Base-by-base conservation (phyloP, 2,888 invertebrate genomes). In the Acleris holmiana region DNA sequence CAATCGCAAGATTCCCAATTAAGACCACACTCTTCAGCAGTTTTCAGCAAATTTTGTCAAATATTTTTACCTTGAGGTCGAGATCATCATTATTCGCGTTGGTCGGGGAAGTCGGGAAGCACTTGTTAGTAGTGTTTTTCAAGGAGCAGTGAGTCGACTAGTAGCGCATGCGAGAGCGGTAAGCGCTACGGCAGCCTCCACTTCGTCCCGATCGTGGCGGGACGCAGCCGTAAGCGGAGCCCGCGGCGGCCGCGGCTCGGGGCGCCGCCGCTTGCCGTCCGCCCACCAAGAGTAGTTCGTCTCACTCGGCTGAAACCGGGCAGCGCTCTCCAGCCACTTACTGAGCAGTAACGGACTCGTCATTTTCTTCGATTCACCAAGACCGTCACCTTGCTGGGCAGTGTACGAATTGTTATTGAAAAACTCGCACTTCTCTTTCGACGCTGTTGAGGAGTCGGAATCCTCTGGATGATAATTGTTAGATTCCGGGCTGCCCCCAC, bases 261-360 rank as follows among this genome's bases (percentile, higher is more conserved):
- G 41, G 18, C 64, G 53, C 47, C 85, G 83, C 66, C 86, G 78
- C 68, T 80, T 84, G 7, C 82, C 88, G 61, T 89, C 89, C 8
- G 84, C 86, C 95, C 95, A 95, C 83, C 95, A 94, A 2, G 95
- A 93, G 76, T 95, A 96, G 76, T 95, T 96, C 63, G 94, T 94
- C 77, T 95, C 95, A 71, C 94, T 94, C 0, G 96, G 96, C 69
- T 94, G 94, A 79, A 96, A 96, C 69, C 95, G 94, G 0, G 94
- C 96, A 0, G 96, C 95, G 76, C 96, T 96, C 77, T 96, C 95
- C 54, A 96, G 82, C 96, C 96, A 96, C 78, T 96, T 96, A 49
- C 95, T 94, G 15, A 96, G 90, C 77, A 95, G 93, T 46, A 95
- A 91, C 2, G 94, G 94, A 67, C 90, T 88, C 6, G 88, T 94